phyloP scores from a whole-genome alignment of 64 coral and sea anemone genomes.

The Trachythela sp. region DNA sequence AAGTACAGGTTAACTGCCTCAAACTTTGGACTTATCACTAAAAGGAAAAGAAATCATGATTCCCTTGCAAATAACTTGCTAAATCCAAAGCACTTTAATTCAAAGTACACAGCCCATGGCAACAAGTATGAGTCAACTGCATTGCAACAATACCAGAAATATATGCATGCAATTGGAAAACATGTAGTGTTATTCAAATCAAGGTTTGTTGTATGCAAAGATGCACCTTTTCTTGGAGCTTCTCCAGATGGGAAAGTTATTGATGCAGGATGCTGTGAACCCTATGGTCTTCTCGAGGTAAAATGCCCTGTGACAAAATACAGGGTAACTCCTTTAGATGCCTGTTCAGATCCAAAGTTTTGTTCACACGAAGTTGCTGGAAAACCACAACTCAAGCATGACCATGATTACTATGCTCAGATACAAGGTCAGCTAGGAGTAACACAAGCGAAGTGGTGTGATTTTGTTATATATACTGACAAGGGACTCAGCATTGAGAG shows the following conservation, averaged over 20 bases:
- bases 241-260: too few species aligned
- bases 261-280: not conserved
- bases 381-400: too few species aligned
- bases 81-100: not conserved
- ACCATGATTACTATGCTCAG: too few species aligned
- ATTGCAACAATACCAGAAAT: not conserved
- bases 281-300: slow-evolving; percentile 27
- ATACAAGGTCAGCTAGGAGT: too few species aligned
- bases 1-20: slow-evolving; percentile 33
- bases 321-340: slow-evolving; percentile 29
- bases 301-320: slow-evolving; percentile 39
- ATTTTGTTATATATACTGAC: not conserved
- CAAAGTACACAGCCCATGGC: not conserved
- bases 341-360: too few species aligned
- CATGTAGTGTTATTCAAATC: too few species aligned
- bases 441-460: not conserved
- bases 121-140: slow-evolving; percentile 31
- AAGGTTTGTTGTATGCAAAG: too few species aligned
- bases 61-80: not conserved
- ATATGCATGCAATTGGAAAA: too few species aligned
- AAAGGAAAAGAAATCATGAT: slow-evolving; percentile 36
- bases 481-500: not conserved
- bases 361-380: too few species aligned
- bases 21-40: slow-evolving; percentile 31
- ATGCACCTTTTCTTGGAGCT: too few species aligned